phyloP scores from a whole-genome alignment of 2,797 vertebrate species.

The Thalassophryne amazonica region DNA sequence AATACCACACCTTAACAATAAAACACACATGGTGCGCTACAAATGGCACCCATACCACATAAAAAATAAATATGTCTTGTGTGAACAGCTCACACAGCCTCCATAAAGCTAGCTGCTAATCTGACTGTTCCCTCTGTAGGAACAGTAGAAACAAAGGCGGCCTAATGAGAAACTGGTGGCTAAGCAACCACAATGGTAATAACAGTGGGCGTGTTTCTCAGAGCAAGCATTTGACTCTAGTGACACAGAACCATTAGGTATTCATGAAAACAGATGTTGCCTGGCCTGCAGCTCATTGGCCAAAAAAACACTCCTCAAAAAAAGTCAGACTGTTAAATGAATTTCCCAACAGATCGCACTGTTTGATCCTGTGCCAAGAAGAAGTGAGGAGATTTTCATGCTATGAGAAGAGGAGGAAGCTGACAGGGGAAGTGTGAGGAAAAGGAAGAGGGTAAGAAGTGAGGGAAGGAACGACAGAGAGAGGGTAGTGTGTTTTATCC shows the following conservation, averaged over 20 bases:
- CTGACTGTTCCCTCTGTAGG: conserved; percentile 45
- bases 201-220: conserved; percentile 51
- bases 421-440: background rate
- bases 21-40: conserved; percentile 17
- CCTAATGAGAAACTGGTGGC: conserved; percentile 65
- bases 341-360: conserved; percentile 47
- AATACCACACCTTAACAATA: conserved; percentile 28
- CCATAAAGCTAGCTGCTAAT: conserved; percentile 48
- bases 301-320: conserved; percentile 49
- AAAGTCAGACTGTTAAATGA: conserved; percentile 69
- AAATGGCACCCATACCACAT: conserved; percentile 17
- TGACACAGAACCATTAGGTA: conserved; percentile 70
- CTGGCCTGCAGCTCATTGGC: conserved; percentile 55
- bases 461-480: background rate
- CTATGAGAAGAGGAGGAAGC: conserved; percentile 3
- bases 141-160: conserved; percentile 33
- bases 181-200: conserved; percentile 63
- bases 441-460: background rate
- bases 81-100: conserved; percentile 7
- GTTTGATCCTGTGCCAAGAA: conserved; percentile 69
- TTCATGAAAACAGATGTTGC: conserved; percentile 78
- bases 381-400: conserved; percentile 55
- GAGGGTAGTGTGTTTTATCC: conserved; percentile 35
- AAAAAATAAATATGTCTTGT: conserved; percentile 13
- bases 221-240: conserved; percentile 64